A percentile compares a stretch with the other conserved stretches of the same genome.
Evolutionary conservation across 1,140 invertebrate species (phyloP).

Genomic region (Ridgeia piscesae): DNA sequence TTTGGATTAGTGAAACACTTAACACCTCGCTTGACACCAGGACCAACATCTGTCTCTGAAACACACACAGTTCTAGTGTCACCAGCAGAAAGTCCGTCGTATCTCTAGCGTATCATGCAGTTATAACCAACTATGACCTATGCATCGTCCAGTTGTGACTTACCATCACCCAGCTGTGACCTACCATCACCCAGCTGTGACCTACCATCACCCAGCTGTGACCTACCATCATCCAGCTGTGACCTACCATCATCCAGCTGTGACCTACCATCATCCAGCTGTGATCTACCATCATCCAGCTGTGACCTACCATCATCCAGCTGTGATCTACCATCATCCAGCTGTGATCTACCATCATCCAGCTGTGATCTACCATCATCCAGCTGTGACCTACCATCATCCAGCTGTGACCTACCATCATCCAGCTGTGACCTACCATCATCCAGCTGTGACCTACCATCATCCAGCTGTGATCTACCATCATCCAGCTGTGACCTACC

Average conservation of each 20-base stretch:
- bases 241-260: background rate
- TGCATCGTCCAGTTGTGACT: too few relatives aligned
- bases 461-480: background rate
- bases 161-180: too few relatives aligned
- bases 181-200: too few relatives aligned
- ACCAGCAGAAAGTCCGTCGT: too few relatives aligned
- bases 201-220: too few relatives aligned
- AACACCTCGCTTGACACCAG: background rate
- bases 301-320: background rate
- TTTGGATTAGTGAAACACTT: constrained; percentile 1
- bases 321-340: too few relatives aligned
- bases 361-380: background rate
- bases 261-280: background rate
- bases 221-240: background rate
- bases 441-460: background rate
- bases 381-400: too few relatives aligned
- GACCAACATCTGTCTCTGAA: background rate
- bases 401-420: too few relatives aligned
- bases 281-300: background rate
- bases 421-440: too few relatives aligned
- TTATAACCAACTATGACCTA: too few relatives aligned
- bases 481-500: background rate
- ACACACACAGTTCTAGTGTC: background rate
- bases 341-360: background rate
- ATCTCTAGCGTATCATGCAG: too few relatives aligned